A percentile compares a stretch with the other conserved stretches of the same genome.
phyloP scores from a whole-genome alignment of 1,140 invertebrate species.

The Calliphora vicina region DNA sequence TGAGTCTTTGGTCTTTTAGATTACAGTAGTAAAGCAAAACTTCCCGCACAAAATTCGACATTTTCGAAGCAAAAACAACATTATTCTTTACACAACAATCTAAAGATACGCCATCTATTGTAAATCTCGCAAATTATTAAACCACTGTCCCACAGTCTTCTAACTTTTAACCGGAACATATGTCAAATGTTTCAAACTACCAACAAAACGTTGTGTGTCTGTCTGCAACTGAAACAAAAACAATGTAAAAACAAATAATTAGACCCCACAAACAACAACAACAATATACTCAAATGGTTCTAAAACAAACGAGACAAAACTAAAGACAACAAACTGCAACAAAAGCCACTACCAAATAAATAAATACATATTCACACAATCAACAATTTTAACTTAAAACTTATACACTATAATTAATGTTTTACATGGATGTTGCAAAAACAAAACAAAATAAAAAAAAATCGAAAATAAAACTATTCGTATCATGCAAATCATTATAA shows the following conservation, averaged over 20 bases:
- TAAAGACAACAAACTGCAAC: background rate
- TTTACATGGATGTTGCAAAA: background rate
- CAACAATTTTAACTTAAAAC: background rate
- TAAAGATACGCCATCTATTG: too few relatives aligned
- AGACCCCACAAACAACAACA: constrained; percentile 1
- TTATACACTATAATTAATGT: constrained; percentile 5
- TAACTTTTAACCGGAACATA: constrained; percentile 20
- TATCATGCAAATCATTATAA: constrained; percentile 12
- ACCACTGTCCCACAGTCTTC: background rate
- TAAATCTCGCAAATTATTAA: too few relatives aligned
- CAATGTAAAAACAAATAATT: background rate
- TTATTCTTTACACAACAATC: too few relatives aligned
- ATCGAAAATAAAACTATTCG: background rate
- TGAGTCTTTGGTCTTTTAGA: too few relatives aligned
- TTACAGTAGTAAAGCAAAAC: too few relatives aligned
- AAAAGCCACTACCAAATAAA: background rate
- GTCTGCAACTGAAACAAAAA: background rate
- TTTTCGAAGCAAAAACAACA: too few relatives aligned
- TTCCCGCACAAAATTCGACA: too few relatives aligned
- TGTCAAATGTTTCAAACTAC: constrained; percentile 17
- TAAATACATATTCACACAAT: background rate
- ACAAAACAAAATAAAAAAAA: background rate
- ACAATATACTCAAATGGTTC: background rate
- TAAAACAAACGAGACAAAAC: background rate
- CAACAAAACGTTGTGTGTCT: background rate